Conservation (phyloP, 2,797 vertebrate species). For the Anisognathus igniventris region DNA sequence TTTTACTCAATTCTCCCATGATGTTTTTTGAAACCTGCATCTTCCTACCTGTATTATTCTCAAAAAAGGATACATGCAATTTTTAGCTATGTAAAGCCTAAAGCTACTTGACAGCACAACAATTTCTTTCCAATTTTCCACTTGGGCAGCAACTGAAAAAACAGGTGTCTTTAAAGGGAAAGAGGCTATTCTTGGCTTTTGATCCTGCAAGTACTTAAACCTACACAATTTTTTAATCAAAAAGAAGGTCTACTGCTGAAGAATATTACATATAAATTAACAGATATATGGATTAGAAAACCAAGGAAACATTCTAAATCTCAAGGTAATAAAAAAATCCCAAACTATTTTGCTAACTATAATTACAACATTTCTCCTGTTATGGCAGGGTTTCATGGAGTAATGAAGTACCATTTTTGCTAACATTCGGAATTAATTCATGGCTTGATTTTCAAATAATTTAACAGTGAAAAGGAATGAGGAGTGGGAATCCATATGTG, state of each 20-base stretch:
- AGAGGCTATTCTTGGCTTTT: neutral
- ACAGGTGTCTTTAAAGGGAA: neutral
- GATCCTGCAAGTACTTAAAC: neutral
- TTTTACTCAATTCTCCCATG: neutral
- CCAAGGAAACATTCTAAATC: neutral
- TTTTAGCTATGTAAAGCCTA: neutral
- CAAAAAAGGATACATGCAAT: neutral
- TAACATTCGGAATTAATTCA: neutral
- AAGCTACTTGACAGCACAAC: neutral
- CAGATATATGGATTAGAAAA: neutral
- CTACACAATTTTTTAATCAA: neutral
- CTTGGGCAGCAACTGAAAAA: conserved; percentile 1
- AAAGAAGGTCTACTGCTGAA: neutral
- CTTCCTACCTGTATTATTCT: neutral
- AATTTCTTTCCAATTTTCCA: conserved; percentile 33
- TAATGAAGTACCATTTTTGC: neutral
- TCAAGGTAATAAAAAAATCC: neutral
- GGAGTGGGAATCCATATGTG: neutral
- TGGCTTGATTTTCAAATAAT: neutral
- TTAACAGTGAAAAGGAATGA: neutral
- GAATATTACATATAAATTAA: neutral
- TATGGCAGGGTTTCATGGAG: neutral
- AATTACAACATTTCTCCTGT: neutral
- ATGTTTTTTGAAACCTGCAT: neutral
- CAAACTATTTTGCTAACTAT: neutral